phyloP scores from a whole-genome alignment of 2,888 invertebrate genomes.

The Adela reaumurella region DNA sequence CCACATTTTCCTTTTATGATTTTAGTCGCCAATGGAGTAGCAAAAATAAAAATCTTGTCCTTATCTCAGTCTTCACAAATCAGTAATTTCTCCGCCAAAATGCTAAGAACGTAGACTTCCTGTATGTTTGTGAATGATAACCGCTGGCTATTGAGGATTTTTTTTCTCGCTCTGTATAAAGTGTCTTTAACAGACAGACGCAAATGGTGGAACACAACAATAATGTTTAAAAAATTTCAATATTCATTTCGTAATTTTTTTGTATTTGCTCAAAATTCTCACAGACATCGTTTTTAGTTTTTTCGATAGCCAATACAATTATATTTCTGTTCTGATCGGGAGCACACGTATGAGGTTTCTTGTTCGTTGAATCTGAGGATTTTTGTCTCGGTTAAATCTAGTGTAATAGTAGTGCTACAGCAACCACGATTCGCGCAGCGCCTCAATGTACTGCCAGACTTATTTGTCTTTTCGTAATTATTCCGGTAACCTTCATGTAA shows the following conservation, averaged over 20 bases:
- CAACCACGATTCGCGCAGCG: constrained; percentile 7
- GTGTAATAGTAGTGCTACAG: constrained; percentile 7
- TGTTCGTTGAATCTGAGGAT: constrained; percentile 4
- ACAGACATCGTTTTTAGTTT: constrained; percentile 6
- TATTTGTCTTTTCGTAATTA: constrained; percentile 6
- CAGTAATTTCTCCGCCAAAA: constrained; percentile 3
- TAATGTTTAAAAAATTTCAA: constrained; percentile 5
- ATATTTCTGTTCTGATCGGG: constrained; percentile 6
- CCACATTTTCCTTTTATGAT: constrained; percentile 2
- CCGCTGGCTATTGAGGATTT: constrained; percentile 4
- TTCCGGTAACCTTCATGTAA: constrained; percentile 4
- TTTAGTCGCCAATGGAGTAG: neutral
- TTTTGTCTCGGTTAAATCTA: constrained; percentile 6
- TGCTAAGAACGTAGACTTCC: constrained; percentile 3
- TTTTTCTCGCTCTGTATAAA: constrained; percentile 6
- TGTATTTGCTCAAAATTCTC: constrained; percentile 5
- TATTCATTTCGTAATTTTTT: constrained; percentile 5
- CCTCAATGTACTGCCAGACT: constrained; percentile 6
- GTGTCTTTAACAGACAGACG: constrained; percentile 4
- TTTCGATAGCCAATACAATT: constrained; percentile 6
- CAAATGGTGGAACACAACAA: constrained; percentile 5
- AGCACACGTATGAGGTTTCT: constrained; percentile 6
- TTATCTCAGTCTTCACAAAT: constrained; percentile 4
- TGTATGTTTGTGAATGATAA: constrained; percentile 4
- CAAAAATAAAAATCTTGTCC: no score